Conservation (phyloP, 2,797 vertebrate genomes). For the Astyanax mexicanus region DNA sequence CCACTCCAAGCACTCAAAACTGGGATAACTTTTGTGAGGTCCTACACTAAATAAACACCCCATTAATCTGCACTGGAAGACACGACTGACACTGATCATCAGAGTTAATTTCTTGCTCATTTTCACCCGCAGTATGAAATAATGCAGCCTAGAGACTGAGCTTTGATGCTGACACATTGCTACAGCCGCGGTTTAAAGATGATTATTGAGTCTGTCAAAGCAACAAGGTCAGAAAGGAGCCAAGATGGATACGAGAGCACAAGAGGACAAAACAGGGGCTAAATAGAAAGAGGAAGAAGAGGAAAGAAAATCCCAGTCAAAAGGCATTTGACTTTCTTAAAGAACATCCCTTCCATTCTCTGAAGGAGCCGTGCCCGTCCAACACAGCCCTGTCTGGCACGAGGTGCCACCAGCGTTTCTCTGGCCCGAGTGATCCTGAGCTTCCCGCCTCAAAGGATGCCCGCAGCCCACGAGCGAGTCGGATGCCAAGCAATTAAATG, state of each 20-base stretch:
- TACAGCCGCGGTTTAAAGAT: constrained; percentile 40
- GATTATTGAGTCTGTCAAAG: constrained; percentile 58
- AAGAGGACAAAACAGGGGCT: neutral
- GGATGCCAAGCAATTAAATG: constrained; percentile 80
- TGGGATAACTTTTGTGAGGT: constrained; percentile 58
- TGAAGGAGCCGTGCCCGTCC: constrained; percentile 30
- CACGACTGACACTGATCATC: constrained; percentile 59
- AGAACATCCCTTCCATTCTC: constrained; percentile 8
- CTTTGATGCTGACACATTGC: constrained; percentile 37
- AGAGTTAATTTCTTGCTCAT: constrained; percentile 53
- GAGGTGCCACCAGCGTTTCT: constrained; percentile 52
- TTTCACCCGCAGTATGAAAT: constrained; percentile 22
- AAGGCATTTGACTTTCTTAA: constrained; percentile 17
- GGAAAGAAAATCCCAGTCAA: neutral
- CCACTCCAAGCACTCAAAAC: constrained; percentile 47
- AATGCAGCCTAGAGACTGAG: constrained; percentile 45
- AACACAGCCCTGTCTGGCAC: constrained; percentile 1
- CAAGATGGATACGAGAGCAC: neutral
- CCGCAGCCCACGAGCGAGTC: constrained; percentile 66
- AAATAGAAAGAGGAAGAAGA: constrained; percentile 30
- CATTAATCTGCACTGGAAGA: constrained; percentile 52
- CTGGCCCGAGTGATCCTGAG: constrained; percentile 58
- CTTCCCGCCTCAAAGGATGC: constrained; percentile 69
- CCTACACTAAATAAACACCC: constrained; percentile 61
- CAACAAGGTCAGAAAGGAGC: constrained; percentile 9